Percentiles rank a stretch among this genome's conserved stretches.
These are phyloP conservation scores for Corythoichthys haematopterus DNA, from an alignment of 2,113 vertebrate genomes.

Conservation along the genomic window DNA sequence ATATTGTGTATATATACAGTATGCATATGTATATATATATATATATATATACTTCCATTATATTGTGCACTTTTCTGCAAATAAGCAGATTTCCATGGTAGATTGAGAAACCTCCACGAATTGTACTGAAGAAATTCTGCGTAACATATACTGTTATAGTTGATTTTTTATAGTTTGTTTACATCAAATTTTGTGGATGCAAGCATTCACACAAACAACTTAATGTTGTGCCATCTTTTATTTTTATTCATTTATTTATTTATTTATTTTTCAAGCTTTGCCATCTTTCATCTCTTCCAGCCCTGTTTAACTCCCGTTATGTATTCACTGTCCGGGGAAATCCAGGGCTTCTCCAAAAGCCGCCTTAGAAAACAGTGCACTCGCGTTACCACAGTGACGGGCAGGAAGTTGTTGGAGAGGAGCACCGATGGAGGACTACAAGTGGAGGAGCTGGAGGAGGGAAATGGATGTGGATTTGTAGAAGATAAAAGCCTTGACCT, in stretches of 20 bases:
- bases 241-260: no score
- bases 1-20: no score
- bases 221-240: background rate
- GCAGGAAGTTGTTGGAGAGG: conserved; percentile 80
- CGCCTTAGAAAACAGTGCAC: conserved; percentile 84
- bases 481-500: conserved; percentile 83
- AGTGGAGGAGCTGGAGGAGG: conserved; percentile 35
- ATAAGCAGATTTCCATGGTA: background rate
- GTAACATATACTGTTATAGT: background rate
- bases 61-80: background rate
- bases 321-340: conserved; percentile 85
- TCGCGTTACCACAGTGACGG: conserved; percentile 81
- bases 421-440: conserved; percentile 68
- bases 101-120: background rate
- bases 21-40: no score
- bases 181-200: background rate
- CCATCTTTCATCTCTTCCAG: background rate
- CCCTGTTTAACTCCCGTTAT: conserved; percentile 56
- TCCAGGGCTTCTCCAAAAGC: conserved; percentile 79
- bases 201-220: background rate
- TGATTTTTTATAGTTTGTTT: background rate
- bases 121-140: background rate
- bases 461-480: conserved; percentile 77
- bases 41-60: background rate
- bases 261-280: background rate